Base-by-base conservation (phyloP, 2,888 invertebrate species). In the Itoplectis maculator region DNA sequence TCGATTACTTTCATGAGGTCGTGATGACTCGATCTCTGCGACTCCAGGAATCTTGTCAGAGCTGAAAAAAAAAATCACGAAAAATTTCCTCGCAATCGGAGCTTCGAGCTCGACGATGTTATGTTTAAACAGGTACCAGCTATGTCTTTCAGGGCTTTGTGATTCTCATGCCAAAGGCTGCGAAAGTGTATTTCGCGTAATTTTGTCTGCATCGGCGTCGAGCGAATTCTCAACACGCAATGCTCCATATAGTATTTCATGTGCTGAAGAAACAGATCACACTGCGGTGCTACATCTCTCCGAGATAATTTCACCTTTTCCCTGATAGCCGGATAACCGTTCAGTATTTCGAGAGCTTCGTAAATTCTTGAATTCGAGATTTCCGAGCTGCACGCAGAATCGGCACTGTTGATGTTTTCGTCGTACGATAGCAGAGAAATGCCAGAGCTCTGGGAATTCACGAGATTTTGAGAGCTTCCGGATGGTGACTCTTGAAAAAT, bases 241-340 rank as follows among this genome's bases (percentile, higher is more conserved):
- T 84, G 79, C 42, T 85, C 83, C 2, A 84, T n/a, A 6, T 68
- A 84, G 51, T 70, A 84, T 49, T 70, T 82, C n/a, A 86, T 51
- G 29, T 84, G 83, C 29, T 72, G 74, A 40, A 84, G 59, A 20
- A 86, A 83, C 23, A 74, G 77, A 3, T 59, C 8, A 9, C 54
- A 74, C 23, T 83, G 79, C 3, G 56, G 73, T 0, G 56, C 29
- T 11, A 80, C 63, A 2, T 69, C 20, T 4, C 13, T 51, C 2
- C 23, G 49, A 2, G 56, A 59, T 0, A 56, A 65, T 73, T 77
- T 73, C 5, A 83, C 68, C 42, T 56, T 77, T 9, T 65, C 59
- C 9, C 83, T 68, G 18, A 83, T 69, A 1, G 37, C 42, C n/a
- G 69, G 45, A 59, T 69, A 51, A n/a, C 37, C 9, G 13, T 70